Conservation (phyloP, 2,113 vertebrate species). For the Oryzias celebensis region DNA sequence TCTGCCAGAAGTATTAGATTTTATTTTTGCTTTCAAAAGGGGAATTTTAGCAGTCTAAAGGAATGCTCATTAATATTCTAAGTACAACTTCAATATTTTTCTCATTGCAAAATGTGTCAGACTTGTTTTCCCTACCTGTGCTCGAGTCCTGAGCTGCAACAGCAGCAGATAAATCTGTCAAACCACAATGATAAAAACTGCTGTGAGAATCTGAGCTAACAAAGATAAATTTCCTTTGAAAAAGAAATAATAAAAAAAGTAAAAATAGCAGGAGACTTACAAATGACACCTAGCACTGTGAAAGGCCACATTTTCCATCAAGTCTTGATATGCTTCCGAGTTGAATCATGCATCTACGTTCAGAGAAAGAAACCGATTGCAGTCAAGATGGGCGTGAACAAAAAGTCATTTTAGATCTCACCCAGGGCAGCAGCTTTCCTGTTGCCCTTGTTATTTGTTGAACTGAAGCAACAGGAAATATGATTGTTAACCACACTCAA, state of each 20-base stretch:
- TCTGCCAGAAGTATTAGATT: background rate
- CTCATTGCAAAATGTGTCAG: background rate
- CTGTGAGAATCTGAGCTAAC: background rate
- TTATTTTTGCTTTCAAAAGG: background rate
- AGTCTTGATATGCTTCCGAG: conserved; percentile 15
- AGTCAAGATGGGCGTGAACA: conserved; percentile 28
- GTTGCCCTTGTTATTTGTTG: conserved; percentile 16
- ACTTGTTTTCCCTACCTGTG: conserved; percentile 18
- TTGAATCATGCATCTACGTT: conserved; percentile 24
- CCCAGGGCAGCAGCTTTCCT: conserved; percentile 41
- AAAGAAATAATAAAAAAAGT: background rate
- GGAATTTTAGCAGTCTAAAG: background rate
- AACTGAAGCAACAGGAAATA: conserved; percentile 49
- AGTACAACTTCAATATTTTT: too few species aligned
- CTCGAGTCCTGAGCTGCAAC: conserved; percentile 16
- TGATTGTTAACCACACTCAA: conserved; percentile 37
- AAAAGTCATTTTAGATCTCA: conserved; percentile 27
- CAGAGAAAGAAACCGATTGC: conserved; percentile 21
- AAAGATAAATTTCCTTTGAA: background rate
- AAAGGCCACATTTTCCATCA: conserved; percentile 57
- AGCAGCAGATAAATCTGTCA: conserved; percentile 40
- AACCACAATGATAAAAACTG: conserved; percentile 2
- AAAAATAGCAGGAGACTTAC: conserved; percentile 46
- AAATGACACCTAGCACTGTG: conserved; percentile 37
- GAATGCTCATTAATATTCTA: background rate